Conservation (phyloP, 2,888 invertebrate genomes). For the Urechis unicinctus region DNA sequence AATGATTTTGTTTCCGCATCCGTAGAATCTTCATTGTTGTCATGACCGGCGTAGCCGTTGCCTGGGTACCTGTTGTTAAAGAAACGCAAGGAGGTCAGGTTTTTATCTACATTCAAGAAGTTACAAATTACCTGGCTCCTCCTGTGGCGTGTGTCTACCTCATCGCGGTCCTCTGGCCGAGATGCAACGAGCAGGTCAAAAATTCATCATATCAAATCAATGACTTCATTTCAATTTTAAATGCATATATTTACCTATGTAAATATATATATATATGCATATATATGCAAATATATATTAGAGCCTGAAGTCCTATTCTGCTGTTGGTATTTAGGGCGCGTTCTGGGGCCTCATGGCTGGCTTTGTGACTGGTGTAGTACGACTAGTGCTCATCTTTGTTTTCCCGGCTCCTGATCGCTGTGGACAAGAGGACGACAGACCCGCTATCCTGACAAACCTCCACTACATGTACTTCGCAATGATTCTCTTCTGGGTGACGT, state of each 20-base stretch:
- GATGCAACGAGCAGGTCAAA: slow-evolving; percentile 37
- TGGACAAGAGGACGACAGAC: slow-evolving; percentile 43
- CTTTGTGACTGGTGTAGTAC: slow-evolving; percentile 47
- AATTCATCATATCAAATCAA: too few species aligned
- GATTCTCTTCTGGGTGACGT: slow-evolving; percentile 15
- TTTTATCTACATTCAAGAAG: slow-evolving; percentile 42
- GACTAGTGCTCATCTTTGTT: slow-evolving; percentile 50
- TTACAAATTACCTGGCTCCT: slow-evolving; percentile 40
- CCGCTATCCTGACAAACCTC: slow-evolving; percentile 22
- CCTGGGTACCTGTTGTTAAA: slow-evolving; percentile 42
- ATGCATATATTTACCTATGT: neutral
- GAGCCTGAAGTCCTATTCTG: too few species aligned
- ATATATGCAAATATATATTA: too few species aligned
- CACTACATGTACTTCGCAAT: slow-evolving; percentile 25
- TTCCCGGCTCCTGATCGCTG: slow-evolving; percentile 41
- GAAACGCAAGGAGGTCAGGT: slow-evolving; percentile 39
- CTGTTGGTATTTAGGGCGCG: slow-evolving; percentile 52
- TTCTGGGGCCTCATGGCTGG: slow-evolving; percentile 53
- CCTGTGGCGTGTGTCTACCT: slow-evolving; percentile 39
- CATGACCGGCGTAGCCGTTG: slow-evolving; percentile 38
- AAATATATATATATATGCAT: too few species aligned
- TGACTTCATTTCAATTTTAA: too few species aligned
- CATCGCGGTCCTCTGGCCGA: slow-evolving; percentile 31
- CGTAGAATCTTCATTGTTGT: slow-evolving; percentile 28
- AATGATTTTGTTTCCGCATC: too few species aligned